Conservation (phyloP, 2,888 invertebrate species). For the Vannuccia rotundouncinata region DNA sequence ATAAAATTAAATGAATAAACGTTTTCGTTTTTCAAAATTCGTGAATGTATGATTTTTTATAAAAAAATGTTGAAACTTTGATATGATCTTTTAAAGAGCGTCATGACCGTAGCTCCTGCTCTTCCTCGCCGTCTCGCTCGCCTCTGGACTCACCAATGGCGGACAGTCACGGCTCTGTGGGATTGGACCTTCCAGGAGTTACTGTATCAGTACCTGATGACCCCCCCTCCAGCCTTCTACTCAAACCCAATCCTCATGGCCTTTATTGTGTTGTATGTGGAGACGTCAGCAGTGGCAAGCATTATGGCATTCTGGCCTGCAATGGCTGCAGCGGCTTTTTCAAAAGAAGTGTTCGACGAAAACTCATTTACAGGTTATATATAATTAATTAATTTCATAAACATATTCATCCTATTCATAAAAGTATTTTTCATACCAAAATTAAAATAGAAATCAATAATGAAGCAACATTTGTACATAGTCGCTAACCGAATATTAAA, state of each 20-base stretch:
- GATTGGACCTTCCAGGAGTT: neutral
- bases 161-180: neutral
- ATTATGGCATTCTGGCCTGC: slow-evolving; percentile 93
- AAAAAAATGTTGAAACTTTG: no score
- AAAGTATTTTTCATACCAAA: no score
- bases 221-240: neutral
- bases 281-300: slow-evolving; percentile 91
- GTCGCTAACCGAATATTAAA: no score
- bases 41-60: no score
- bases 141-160: neutral
- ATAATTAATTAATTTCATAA: neutral
- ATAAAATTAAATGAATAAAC: no score
- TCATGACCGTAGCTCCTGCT: slow-evolving; percentile 28
- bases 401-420: no score
- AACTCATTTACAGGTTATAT: slow-evolving; percentile 84
- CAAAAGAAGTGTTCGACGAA: slow-evolving; percentile 86
- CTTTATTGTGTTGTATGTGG: slow-evolving; percentile 86
- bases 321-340: slow-evolving; percentile 99
- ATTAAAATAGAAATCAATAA: no score
- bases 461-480: no score
- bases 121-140: slow-evolving; percentile 9
- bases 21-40: no score
- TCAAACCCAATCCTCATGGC: slow-evolving; percentile 61
- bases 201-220: slow-evolving; percentile 24
- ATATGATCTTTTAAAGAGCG: no score